Percentiles rank a stretch among this genome's conserved stretches.
Conservation (phyloP, 2,797 vertebrate species). For the Cryptoblepharus egeriae region DNA sequence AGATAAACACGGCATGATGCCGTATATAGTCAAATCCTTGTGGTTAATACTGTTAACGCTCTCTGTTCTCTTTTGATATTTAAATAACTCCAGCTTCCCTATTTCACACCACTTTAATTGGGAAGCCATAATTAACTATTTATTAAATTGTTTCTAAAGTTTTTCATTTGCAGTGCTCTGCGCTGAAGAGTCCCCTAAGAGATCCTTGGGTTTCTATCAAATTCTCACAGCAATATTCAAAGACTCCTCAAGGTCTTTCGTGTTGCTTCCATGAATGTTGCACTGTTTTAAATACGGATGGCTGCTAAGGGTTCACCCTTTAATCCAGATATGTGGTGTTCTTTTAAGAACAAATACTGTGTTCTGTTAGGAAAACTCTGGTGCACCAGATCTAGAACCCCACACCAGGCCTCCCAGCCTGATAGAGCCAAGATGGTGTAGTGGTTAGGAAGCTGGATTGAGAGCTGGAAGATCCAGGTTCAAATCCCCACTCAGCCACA, state of each 20-base stretch:
- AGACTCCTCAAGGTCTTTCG: constrained; percentile 33
- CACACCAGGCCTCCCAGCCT: too few relatives aligned
- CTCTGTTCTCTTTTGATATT: constrained; percentile 40
- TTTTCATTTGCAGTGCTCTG: constrained; percentile 51
- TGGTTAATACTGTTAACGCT: constrained; percentile 18
- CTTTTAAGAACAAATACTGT: too few relatives aligned
- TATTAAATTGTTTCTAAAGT: constrained; percentile 50
- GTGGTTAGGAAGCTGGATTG: too few relatives aligned
- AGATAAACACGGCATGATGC: constrained; percentile 29
- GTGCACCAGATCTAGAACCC: too few relatives aligned
- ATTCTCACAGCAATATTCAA: constrained; percentile 37
- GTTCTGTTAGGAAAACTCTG: too few relatives aligned
- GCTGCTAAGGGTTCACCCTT: not conserved
- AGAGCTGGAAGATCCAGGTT: too few relatives aligned
- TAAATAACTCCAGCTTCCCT: constrained; percentile 30
- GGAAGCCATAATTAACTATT: constrained; percentile 42
- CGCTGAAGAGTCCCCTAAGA: constrained; percentile 37
- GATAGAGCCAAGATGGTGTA: too few relatives aligned
- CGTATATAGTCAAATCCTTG: constrained; percentile 1
- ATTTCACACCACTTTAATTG: constrained; percentile 45
- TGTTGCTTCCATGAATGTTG: constrained; percentile 37
- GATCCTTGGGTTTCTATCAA: constrained; percentile 30
- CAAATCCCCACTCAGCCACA: too few relatives aligned
- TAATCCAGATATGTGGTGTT: too few relatives aligned
- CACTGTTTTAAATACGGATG: constrained; percentile 18